A percentile compares a stretch with the other conserved stretches of the same genome.
Conservation (phyloP, 1,140 invertebrate genomes). For the Phocides pigmalion region DNA sequence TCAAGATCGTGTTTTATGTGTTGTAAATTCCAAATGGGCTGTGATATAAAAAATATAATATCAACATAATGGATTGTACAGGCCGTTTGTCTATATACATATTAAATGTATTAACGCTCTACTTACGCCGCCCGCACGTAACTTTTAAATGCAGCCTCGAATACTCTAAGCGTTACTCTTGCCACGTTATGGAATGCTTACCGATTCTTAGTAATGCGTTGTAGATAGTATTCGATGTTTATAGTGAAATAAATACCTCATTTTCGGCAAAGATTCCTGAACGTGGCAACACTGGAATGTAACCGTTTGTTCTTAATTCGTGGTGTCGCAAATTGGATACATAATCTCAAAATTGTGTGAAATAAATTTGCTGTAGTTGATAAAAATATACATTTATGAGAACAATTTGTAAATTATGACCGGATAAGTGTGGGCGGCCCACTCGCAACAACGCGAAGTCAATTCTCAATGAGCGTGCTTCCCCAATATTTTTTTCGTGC, state of each 20-base stretch:
- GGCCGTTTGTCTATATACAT: conserved; percentile 84
- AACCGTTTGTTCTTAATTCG: conserved; percentile 15
- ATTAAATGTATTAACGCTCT: conserved; percentile 62
- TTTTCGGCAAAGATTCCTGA: conserved; percentile 35
- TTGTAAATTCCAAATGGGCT: conserved; percentile 88
- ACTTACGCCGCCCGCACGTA: conserved; percentile 51
- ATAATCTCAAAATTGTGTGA: conserved; percentile 17
- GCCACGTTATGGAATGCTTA: conserved; percentile 24
- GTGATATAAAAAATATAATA: conserved; percentile 86
- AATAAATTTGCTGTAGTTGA: conserved; percentile 27
- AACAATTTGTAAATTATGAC: conserved; percentile 20
- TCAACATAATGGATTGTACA: conserved; percentile 87
- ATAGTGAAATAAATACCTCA: conserved; percentile 49
- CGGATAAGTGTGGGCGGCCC: conserved; percentile 46
- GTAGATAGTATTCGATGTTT: conserved; percentile 56
- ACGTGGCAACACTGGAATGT: conserved; percentile 28
- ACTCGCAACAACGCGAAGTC: conserved; percentile 66
- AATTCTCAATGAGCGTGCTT: conserved; percentile 72
- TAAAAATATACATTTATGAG: conserved; percentile 33
- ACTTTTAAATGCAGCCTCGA: conserved; percentile 11
- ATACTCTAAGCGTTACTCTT: conserved; percentile 13
- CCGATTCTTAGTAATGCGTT: conserved; percentile 37
- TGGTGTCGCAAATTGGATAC: conserved; percentile 27
- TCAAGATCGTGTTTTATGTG: conserved; percentile 78
- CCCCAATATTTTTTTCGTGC: conserved; percentile 61